Base-by-base conservation (phyloP, 1,140 invertebrate genomes). In the Gryon sp. region DNA sequence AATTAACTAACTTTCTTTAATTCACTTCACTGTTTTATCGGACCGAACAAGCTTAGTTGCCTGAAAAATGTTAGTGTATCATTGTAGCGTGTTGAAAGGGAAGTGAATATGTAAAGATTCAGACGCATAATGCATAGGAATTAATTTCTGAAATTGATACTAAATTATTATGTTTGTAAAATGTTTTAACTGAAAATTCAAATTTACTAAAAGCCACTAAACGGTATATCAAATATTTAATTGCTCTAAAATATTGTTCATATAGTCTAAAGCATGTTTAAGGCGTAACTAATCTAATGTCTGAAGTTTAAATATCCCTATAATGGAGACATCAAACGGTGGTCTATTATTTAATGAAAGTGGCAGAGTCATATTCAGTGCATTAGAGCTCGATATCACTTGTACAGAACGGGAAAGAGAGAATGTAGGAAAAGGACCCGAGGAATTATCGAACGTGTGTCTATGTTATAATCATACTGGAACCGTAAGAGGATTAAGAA, bases 401-500 rank as follows among this genome's bases (percentile, higher is more conserved):
- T 59, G 46, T 53, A 53, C 16, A 19, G 11, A 15, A 7, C 9
- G 50, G 14, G 20, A 50, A 4, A 11, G 38, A 24, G 11, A 8
- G 52, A 11, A 24, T 24, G 22, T 16, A 45, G 16, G 43, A 41
- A 43, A 43, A 40, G 45, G 46, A 26, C 7, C 14, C 14, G 1
- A 40, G 53, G 38, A 62, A 60, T 75, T 53, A 75, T 62, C 38
- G 40, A 75, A 75, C 46, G 62, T 68, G 46, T 68, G 62, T 55
- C 60, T 60, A 75, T 75, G 62, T 60, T 68, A 75, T 62, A 66
- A 75, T 75, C 40, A 75, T 40, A 24, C 40, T 41, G 38, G 19
- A 55, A 68, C 20, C 46, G 30, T 75, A 75, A 75, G 72, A 75
- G 72, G 72, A 75, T 75, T 46, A 75, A 36, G 55, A 68, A 75